Evolutionary conservation across 1,140 invertebrate species (phyloP).

Genomic region (Meloidogyne chitwoodi): DNA sequence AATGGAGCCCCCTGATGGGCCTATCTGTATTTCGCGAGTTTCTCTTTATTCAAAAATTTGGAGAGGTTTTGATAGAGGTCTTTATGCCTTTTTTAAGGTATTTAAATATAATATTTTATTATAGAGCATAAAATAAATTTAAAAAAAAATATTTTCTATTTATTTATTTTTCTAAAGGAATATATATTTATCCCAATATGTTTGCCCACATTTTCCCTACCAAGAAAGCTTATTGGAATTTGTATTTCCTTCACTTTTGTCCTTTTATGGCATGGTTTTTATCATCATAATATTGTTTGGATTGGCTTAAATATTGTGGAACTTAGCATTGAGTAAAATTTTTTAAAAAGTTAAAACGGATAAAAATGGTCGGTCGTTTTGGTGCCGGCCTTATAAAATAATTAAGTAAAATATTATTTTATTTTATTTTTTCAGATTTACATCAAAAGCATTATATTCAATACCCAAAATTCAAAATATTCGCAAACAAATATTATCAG

Average conservation of each 20-base stretch:
- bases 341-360: background rate
- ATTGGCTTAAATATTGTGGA: slow-evolving; percentile 56
- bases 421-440: slow-evolving; percentile 18
- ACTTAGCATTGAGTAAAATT: slow-evolving; percentile 49
- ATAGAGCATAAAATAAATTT: too few relatives aligned
- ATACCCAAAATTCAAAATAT: slow-evolving; percentile 40
- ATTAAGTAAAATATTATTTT: background rate
- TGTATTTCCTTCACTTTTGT: slow-evolving; percentile 56
- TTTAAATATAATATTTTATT: too few relatives aligned
- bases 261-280: slow-evolving; percentile 58
- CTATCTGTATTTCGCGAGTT: slow-evolving; percentile 55
- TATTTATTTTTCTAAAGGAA: slow-evolving; percentile 13
- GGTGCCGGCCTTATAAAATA: too few relatives aligned
- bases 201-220: slow-evolving; percentile 48
- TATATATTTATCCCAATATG: slow-evolving; percentile 60
- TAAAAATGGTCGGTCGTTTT: too few relatives aligned
- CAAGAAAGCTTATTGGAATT: slow-evolving; percentile 52
- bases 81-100: slow-evolving; percentile 55
- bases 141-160: too few relatives aligned
- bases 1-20: slow-evolving; percentile 53
- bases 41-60: slow-evolving; percentile 58
- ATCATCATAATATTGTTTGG: slow-evolving; percentile 59
- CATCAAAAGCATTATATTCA: slow-evolving; percentile 47
- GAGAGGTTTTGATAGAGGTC: slow-evolving; percentile 55
- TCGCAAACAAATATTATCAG: slow-evolving; percentile 45